Percentiles rank a stretch among this genome's conserved stretches.
Evolutionary conservation across 2,888 invertebrate species (phyloP).

Genomic region (Alviniconcha strummeri): DNA sequence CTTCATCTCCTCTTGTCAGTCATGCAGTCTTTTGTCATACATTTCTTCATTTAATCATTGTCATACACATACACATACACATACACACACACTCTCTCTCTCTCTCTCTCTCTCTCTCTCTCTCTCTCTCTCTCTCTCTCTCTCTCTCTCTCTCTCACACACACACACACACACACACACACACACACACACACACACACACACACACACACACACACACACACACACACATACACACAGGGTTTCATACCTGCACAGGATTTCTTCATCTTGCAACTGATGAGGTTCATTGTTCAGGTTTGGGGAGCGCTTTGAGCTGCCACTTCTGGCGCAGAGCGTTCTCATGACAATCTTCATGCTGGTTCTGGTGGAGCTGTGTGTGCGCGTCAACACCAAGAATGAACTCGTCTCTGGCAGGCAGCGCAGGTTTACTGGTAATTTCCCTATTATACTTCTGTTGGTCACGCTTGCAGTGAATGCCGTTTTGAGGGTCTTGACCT

Average conservation of each 20-base stretch:
- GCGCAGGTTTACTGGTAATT: constrained; percentile 63
- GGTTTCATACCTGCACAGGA: too few species aligned
- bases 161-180: not conserved
- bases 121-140: not conserved
- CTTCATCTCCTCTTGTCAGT: too few species aligned
- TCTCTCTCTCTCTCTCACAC: not conserved
- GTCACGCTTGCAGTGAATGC: not conserved
- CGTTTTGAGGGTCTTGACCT: not conserved
- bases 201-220: not conserved
- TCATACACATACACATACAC: not conserved
- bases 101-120: not conserved
- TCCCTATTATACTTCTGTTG: not conserved
- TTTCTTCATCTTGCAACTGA: too few species aligned
- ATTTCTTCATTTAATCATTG: too few species aligned
- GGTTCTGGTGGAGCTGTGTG: constrained; percentile 94
- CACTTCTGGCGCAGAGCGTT: constrained; percentile 95
- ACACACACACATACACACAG: not conserved
- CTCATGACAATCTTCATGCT: constrained; percentile 98
- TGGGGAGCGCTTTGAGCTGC: constrained; percentile 96
- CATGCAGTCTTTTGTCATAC: too few species aligned
- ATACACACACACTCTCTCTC: not conserved
- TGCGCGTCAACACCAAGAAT: constrained; percentile 80
- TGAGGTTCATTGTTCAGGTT: constrained; percentile 84
- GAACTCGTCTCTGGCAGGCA: constrained; percentile 66
- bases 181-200: not conserved